Conservation (phyloP, 2,888 invertebrate genomes). For the Tinea trinotella region DNA sequence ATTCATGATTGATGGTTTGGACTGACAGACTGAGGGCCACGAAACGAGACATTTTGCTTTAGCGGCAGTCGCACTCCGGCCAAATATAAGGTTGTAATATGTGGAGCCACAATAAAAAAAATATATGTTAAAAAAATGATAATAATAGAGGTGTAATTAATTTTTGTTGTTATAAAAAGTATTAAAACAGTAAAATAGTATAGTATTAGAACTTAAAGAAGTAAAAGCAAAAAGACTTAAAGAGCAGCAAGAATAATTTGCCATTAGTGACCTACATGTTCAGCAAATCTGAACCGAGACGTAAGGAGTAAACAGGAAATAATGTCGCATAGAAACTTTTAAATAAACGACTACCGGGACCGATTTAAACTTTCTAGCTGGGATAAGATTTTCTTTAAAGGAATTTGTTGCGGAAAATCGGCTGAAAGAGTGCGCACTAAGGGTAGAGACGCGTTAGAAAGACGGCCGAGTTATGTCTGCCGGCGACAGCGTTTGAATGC, state of each 20-base stretch:
- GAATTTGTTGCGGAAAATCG: constrained; percentile 39
- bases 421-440: constrained; percentile 22
- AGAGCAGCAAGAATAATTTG: not conserved
- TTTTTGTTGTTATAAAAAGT: no score
- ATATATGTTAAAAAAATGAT: no score
- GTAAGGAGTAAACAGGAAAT: constrained; percentile 28
- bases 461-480: constrained; percentile 40
- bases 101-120: no score
- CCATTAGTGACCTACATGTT: constrained; percentile 1
- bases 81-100: no score
- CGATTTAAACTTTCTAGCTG: constrained; percentile 44
- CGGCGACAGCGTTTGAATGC: constrained; percentile 50
- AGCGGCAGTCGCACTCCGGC: no score
- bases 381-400: constrained; percentile 36
- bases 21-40: no score
- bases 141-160: no score
- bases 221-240: no score
- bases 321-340: constrained; percentile 42
- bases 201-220: no score
- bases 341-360: constrained; percentile 42
- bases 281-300: constrained; percentile 11
- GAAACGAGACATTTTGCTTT: no score
- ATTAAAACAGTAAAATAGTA: no score
- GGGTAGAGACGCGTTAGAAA: constrained; percentile 18
- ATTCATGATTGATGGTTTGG: no score